phyloP scores from a whole-genome alignment of 2,888 invertebrate species.

The Hypomecis punctinalis region DNA sequence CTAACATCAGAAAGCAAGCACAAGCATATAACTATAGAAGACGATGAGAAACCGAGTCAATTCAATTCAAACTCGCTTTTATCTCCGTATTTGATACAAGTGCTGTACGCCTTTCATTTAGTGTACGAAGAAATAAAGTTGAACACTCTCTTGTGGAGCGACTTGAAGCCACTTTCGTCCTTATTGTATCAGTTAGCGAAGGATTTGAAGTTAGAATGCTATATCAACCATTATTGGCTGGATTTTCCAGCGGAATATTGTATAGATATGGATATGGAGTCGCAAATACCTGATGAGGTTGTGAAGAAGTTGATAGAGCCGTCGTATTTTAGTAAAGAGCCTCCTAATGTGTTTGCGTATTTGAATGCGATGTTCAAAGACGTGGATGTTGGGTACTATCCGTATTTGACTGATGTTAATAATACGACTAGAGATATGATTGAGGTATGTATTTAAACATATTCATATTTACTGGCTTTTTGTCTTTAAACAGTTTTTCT shows the following conservation, averaged over 20 bases:
- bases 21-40: slow-evolving; percentile 46
- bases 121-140: slow-evolving; percentile 96
- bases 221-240: slow-evolving; percentile 92
- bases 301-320: slow-evolving; percentile 86
- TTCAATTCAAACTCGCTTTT: slow-evolving; percentile 88
- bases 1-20: slow-evolving; percentile 46
- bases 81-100: slow-evolving; percentile 89
- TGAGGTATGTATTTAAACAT: slow-evolving; percentile 79
- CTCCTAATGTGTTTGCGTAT: slow-evolving; percentile 90
- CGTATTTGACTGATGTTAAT: slow-evolving; percentile 90
- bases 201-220: slow-evolving; percentile 89
- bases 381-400: slow-evolving; percentile 85
- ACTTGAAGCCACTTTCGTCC: slow-evolving; percentile 87
- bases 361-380: slow-evolving; percentile 87
- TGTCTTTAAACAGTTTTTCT: too few relatives aligned
- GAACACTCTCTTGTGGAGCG: slow-evolving; percentile 88
- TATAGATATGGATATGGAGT: slow-evolving; percentile 65
- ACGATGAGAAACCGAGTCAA: slow-evolving; percentile 64
- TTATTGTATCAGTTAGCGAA: slow-evolving; percentile 91
- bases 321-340: slow-evolving; percentile 85
- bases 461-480: neutral
- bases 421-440: slow-evolving; percentile 89
- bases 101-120: slow-evolving; percentile 93
- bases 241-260: slow-evolving; percentile 90
- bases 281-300: slow-evolving; percentile 84